Evolutionary conservation across 2,113 vertebrate species (phyloP), one percentile per base, ranked within the genome.

Genomic region (Polypterus senegalus): DNA sequence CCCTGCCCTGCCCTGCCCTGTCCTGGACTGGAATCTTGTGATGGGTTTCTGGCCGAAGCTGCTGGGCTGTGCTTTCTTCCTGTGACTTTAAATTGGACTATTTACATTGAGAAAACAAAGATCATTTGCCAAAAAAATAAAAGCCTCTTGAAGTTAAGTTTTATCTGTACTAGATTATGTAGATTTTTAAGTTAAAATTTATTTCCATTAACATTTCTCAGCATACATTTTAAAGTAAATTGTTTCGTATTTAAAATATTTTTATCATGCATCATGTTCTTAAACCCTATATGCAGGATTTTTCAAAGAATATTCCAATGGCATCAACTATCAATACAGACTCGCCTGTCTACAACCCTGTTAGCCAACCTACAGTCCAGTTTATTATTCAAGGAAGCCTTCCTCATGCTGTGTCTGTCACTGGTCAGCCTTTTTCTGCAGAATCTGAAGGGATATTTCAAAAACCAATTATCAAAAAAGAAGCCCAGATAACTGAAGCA

Each of bases 351-450:
- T 85, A 66, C 0, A 68, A 74, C 0, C 80, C 80, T 0, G 70
- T 76, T 54, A 79, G 82, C 71, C 83, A 85, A 72, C 84, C 86
- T 48, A 64, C 74, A 0, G 77, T 78, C 7, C 87, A 82, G 69
- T 72, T 77, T 3, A 69, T 84, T 46, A 70, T 84, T 66, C 87
- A 82, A 61, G 79, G 83, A 5, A 81, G 75, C 54, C 74, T 85
- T 9, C 80, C 86, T 7, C 71, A 72, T 0, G 66, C 62, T 0
- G 69, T 70, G 63, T 79, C 73, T 0, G 5, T 63, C 56, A 45
- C 61, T 2, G 67, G 75, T 1, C 81, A 78, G 48, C 77, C 67
- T 61, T 70, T 77, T 45, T 78, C 73, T 7, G 81, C 80, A 0
- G 77, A 73, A 68, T 79, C 77, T 0, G 85, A 89, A 54, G 78